Percentiles rank a stretch among this genome's conserved stretches.
These are phyloP conservation scores for Proctacanthus coquilletti DNA, from an alignment of 1,140 invertebrate species.

Conservation along the genomic window DNA sequence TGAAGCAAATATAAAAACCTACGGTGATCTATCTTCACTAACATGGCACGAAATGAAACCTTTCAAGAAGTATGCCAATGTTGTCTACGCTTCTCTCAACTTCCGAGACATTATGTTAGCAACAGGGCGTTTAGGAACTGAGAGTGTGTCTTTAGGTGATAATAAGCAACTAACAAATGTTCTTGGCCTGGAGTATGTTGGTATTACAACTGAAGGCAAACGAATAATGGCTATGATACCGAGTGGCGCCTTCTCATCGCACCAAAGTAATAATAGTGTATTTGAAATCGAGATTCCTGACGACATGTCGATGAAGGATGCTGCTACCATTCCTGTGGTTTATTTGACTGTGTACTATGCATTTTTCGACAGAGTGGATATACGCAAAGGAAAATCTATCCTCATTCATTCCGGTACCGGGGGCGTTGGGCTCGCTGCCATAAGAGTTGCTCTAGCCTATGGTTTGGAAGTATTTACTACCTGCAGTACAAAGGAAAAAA, in stretches of 20 bases:
- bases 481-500: conserved; percentile 60
- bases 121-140: conserved; percentile 50
- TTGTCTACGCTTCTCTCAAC: conserved; percentile 53
- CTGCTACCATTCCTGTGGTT: conserved; percentile 73
- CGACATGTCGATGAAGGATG: conserved; percentile 69
- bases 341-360: conserved; percentile 77
- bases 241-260: conserved; percentile 41
- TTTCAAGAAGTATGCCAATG: conserved; percentile 31
- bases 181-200: conserved; percentile 61
- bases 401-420: conserved; percentile 78
- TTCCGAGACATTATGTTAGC: conserved; percentile 67
- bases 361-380: conserved; percentile 44
- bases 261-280: conserved; percentile 35
- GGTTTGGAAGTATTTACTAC: conserved; percentile 59
- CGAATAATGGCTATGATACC: conserved; percentile 53
- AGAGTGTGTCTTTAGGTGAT: conserved; percentile 38
- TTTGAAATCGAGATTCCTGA: conserved; percentile 67
- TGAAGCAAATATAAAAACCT: conserved; percentile 57
- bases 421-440: conserved; percentile 73
- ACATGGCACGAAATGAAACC: conserved; percentile 58
- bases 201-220: conserved; percentile 40
- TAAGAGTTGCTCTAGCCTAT: conserved; percentile 54
- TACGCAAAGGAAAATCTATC: conserved; percentile 51
- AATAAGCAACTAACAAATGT: conserved; percentile 42
- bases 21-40: conserved; percentile 73